Evolutionary conservation across 2,888 invertebrate species (phyloP).

Genomic region (Galeopsomyia nigrocyanea): DNA sequence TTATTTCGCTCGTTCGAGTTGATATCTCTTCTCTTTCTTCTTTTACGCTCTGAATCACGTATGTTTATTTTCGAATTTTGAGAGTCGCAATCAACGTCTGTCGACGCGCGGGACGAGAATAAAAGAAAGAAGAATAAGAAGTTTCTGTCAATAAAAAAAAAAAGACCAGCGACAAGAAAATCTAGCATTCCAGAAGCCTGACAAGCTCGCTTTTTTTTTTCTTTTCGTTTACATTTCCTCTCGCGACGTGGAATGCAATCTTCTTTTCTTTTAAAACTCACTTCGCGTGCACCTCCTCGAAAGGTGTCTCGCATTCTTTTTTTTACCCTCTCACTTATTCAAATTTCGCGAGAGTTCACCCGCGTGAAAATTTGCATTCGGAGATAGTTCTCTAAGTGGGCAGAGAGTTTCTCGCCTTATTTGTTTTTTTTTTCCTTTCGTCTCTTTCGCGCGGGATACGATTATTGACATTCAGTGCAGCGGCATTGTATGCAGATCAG

Average conservation of each 20-base stretch:
- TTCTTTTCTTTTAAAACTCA: too few relatives aligned
- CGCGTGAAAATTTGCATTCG: conserved; percentile 19
- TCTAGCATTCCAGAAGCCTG: conserved; percentile 1
- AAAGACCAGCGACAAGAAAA: too few relatives aligned
- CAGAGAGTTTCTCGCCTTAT: too few relatives aligned
- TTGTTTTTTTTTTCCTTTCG: background rate
- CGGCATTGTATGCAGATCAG: conserved; percentile 34
- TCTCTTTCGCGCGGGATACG: background rate
- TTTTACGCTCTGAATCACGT: background rate
- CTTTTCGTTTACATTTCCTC: conserved; percentile 5
- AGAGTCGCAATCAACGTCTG: too few relatives aligned
- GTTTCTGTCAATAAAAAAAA: too few relatives aligned
- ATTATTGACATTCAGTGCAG: conserved; percentile 15
- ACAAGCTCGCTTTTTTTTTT: background rate
- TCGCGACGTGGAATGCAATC: background rate
- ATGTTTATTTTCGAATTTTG: background rate
- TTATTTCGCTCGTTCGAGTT: conserved; percentile 2
- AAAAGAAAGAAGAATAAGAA: too few relatives aligned
- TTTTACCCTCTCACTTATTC: conserved; percentile 11
- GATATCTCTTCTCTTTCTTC: background rate
- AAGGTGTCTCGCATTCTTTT: background rate
- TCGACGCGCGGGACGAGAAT: too few relatives aligned
- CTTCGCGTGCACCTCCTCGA: too few relatives aligned
- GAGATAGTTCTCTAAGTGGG: conserved; percentile 22
- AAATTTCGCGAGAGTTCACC: conserved; percentile 2